Evolutionary conservation across 64 coral and sea anemone genomes (phyloP).

Genomic region (Platygyra sinensis): DNA sequence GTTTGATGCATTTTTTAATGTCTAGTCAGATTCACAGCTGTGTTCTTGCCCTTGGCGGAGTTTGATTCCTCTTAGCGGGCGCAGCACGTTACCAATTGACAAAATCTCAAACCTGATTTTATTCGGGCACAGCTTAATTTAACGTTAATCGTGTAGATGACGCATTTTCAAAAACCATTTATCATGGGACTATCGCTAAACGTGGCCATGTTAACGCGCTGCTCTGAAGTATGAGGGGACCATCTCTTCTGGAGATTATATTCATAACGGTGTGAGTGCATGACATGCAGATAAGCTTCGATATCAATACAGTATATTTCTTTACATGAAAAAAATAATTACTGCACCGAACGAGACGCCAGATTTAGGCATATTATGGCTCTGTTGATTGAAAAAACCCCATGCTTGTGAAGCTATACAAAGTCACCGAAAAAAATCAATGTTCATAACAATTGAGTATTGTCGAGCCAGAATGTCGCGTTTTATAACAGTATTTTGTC

Average conservation of each 20-base stretch:
- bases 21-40: slow-evolving; percentile 9
- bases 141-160: slow-evolving; percentile 58
- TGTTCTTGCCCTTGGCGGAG: slow-evolving; percentile 18
- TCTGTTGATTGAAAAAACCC: slow-evolving; percentile 65
- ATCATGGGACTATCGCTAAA: slow-evolving; percentile 41
- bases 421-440: slow-evolving; percentile 71
- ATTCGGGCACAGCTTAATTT: slow-evolving; percentile 57
- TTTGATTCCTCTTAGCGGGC: slow-evolving; percentile 21
- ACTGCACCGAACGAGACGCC: slow-evolving; percentile 44
- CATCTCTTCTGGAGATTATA: slow-evolving; percentile 12
- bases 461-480: slow-evolving; percentile 55
- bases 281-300: slow-evolving; percentile 41
- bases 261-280: slow-evolving; percentile 30
- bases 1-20: slow-evolving; percentile 54
- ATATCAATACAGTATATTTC: slow-evolving; percentile 45
- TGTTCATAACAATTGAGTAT: slow-evolving; percentile 79
- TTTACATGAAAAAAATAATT: slow-evolving; percentile 58
- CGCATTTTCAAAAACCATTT: slow-evolving; percentile 61
- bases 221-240: slow-evolving; percentile 18
- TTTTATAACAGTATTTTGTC: slow-evolving; percentile 51
- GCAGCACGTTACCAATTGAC: slow-evolving; percentile 55
- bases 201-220: slow-evolving; percentile 49
- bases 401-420: slow-evolving; percentile 73
- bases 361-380: slow-evolving; percentile 56
- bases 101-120: slow-evolving; percentile 32